Evolutionary conservation across 2,113 vertebrate genomes (phyloP), one percentile per base, ranked within the genome.

Genomic region (Zapornia atra): DNA sequence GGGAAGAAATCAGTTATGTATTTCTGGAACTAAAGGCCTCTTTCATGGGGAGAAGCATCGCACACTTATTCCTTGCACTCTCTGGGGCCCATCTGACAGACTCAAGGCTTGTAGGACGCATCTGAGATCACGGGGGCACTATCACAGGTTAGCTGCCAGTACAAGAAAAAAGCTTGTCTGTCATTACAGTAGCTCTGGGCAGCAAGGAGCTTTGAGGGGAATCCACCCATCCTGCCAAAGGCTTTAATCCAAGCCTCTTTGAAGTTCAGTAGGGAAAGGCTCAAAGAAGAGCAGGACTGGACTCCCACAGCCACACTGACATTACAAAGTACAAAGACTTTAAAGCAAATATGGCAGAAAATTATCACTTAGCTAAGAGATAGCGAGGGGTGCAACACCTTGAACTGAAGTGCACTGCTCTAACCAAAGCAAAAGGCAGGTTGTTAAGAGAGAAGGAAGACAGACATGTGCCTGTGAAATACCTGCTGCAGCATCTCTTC

Each of bases 401-500:
- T 48, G 82, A 57, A 19, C 31, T 57, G 17, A 82, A 61, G 57
- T 36, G 33, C 28, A n/a, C 36, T 38, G 57, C 42, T 82, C 54
- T 81, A 29, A 53, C 42, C 4, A 5, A 85, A 77, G 51, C 60
- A 87, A 21, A 93, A 82, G 15, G 4, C 64, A 69, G 61, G 22
- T 75, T 2, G 11, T n/a, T 50, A 16, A 38, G 56, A 33, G 9
- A 65, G 44, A 26, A 82, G 9, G 21, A 73, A 85, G 42, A 53
- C 54, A 87, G 48, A 69, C 36, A 4, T 1, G 4, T 9, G 78
- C 46, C 79, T 91, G 65, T 36, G 65, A 31, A 92, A 16, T 91
- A 99, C 99, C 99, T 99, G 99, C 86, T 99, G 99, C 78, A 99
- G 97, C 99, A 99, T 99, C 84, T 99, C 99, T 64, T 99, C 99